Conservation (phyloP, 2,113 vertebrate genomes). For the Piprites chloris region DNA sequence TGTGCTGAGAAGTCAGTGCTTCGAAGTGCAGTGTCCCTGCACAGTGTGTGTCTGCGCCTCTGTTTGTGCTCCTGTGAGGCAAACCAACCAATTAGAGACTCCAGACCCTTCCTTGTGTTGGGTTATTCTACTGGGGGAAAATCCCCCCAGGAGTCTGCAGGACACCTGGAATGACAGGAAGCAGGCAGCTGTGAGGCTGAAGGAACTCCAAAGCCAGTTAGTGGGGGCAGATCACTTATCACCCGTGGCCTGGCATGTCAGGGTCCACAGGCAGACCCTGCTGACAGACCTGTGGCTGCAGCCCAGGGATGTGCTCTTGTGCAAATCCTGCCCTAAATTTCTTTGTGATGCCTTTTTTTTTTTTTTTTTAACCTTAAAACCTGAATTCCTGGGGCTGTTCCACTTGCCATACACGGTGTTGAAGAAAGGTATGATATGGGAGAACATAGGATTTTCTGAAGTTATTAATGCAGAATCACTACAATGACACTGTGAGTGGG, state of each 20-base stretch:
- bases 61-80: neutral
- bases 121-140: neutral
- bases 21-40: neutral
- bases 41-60: neutral
- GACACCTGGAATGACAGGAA: neutral
- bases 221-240: neutral
- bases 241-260: neutral
- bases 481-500: neutral
- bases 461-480: neutral
- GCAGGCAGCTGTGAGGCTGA: neutral
- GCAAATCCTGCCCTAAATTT: neutral
- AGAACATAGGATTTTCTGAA: neutral
- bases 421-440: neutral
- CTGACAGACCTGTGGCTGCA: neutral
- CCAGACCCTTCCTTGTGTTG: neutral
- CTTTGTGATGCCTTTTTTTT: neutral
- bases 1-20: neutral
- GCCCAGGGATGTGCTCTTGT: neutral
- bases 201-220: neutral
- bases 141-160: neutral
- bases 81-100: neutral
- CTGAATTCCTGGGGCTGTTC: neutral
- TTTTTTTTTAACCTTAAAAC: neutral
- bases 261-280: neutral
- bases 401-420: neutral